Percentiles rank a stretch among this genome's conserved stretches.
These are phyloP conservation scores for Hemicrepidius hirtus DNA, from an alignment of 2,888 invertebrate species.

Conservation along the genomic window DNA sequence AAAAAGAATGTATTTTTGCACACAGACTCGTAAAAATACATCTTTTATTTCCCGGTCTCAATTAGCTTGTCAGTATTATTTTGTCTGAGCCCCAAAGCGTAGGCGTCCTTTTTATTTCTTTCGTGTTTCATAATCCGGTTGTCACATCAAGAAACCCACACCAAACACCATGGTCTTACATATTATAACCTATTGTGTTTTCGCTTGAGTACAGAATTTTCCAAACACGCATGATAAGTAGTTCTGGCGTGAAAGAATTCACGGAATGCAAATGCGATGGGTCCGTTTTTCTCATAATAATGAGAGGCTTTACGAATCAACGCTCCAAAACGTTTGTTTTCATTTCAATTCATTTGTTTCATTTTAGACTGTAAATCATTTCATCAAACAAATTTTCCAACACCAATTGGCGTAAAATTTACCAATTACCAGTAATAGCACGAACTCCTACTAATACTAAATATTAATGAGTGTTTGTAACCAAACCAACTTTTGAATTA, in stretches of 20 bases:
- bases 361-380: background rate
- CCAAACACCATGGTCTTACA: background rate
- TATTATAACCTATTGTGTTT: constrained; percentile 26
- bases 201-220: constrained; percentile 26
- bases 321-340: background rate
- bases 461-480: too few relatives aligned
- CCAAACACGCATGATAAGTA: constrained; percentile 42
- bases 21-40: constrained; percentile 13
- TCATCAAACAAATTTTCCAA: background rate
- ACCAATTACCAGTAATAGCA: background rate
- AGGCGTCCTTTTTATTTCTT: constrained; percentile 25
- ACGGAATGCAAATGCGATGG: constrained; percentile 31
- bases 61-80: constrained; percentile 19
- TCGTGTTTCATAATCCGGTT: constrained; percentile 31
- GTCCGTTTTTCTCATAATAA: constrained; percentile 7
- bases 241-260: constrained; percentile 45
- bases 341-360: background rate
- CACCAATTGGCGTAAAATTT: background rate
- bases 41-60: constrained; percentile 2
- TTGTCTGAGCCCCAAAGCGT: constrained; percentile 18
- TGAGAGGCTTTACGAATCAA: background rate
- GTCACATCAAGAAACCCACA: constrained; percentile 22
- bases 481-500: too few relatives aligned
- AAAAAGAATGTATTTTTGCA: constrained; percentile 9
- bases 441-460: background rate